Evolutionary conservation across 1,140 invertebrate genomes (phyloP).

Genomic region (Dinoponera quadriceps): DNA sequence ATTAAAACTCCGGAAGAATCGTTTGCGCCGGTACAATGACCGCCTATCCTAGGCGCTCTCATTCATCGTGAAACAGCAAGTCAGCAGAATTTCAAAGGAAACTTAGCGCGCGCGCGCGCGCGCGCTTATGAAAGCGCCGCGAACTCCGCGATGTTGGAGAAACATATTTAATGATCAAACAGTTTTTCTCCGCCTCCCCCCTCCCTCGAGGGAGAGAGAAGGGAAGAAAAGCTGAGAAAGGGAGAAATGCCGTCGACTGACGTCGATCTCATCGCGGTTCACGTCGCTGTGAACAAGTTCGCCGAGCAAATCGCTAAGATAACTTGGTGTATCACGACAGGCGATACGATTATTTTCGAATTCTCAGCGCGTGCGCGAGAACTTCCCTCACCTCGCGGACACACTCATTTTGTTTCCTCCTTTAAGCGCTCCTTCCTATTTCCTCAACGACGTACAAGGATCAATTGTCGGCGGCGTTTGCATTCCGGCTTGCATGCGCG

Average conservation of each 20-base stretch:
- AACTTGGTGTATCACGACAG: constrained; percentile 41
- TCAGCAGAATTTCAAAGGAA: constrained; percentile 45
- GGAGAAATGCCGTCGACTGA: constrained; percentile 6
- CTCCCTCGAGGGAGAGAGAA: background rate
- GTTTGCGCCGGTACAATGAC: constrained; percentile 48
- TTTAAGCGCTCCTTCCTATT: constrained; percentile 65
- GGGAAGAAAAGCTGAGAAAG: too few species aligned
- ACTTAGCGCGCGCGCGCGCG: too few species aligned
- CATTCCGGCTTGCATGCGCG: constrained; percentile 64
- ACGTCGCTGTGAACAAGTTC: background rate
- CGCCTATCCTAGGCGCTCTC: constrained; percentile 39
- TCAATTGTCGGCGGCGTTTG: constrained; percentile 68
- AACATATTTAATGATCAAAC: constrained; percentile 48
- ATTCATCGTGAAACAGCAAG: constrained; percentile 49
- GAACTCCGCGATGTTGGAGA: constrained; percentile 15
- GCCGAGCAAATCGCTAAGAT: constrained; percentile 2
- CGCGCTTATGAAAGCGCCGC: constrained; percentile 43
- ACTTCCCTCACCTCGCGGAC: constrained; percentile 29
- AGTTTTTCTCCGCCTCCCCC: constrained; percentile 32
- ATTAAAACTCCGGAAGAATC: constrained; percentile 57
- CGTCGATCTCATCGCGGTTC: constrained; percentile 23
- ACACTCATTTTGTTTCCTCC: constrained; percentile 63
- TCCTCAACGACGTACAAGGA: constrained; percentile 66
- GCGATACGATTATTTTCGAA: constrained; percentile 67
- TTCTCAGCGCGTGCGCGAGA: constrained; percentile 31